phyloP scores from a whole-genome alignment of 2,888 invertebrate species.

The Epinotia nisella region DNA sequence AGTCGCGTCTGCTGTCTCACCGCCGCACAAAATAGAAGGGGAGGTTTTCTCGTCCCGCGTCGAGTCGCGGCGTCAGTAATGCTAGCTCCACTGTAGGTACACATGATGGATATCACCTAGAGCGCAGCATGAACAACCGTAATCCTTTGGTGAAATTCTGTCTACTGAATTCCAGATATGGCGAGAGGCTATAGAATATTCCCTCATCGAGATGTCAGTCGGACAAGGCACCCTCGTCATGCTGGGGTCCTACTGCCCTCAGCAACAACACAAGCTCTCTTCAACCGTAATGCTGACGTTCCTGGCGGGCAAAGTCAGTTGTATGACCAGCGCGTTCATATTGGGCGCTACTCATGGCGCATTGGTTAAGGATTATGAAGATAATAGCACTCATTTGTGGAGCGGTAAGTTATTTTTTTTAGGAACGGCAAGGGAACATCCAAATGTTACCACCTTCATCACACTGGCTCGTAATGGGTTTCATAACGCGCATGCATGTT shows the following conservation, averaged over 20 bases:
- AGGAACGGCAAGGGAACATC: no score
- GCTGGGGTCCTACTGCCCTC: constrained; percentile 73
- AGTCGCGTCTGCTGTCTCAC: no score
- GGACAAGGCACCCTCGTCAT: constrained; percentile 73
- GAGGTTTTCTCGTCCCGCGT: no score
- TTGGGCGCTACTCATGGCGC: constrained; percentile 73
- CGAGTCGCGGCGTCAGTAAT: no score
- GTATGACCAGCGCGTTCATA: constrained; percentile 62
- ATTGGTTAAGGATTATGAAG: constrained; percentile 67
- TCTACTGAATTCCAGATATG: constrained; percentile 64
- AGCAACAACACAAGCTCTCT: constrained; percentile 61
- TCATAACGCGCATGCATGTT: no score
- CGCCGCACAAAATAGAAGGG: no score
- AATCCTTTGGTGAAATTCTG: no score
- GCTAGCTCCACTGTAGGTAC: no score
- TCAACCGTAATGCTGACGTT: constrained; percentile 65
- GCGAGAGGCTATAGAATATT: constrained; percentile 75
- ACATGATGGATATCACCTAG: no score
- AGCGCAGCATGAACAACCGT: no score
- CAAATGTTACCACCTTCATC: no score
- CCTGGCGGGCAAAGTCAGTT: constrained; percentile 62
- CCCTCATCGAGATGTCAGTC: constrained; percentile 70
- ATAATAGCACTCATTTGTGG: constrained; percentile 59
- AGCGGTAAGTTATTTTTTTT: constrained; percentile 55
- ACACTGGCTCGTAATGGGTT: no score